Percentiles rank a stretch among this genome's conserved stretches.
Evolutionary conservation across 2,888 invertebrate species (phyloP).

Genomic region (Theristus sp.): DNA sequence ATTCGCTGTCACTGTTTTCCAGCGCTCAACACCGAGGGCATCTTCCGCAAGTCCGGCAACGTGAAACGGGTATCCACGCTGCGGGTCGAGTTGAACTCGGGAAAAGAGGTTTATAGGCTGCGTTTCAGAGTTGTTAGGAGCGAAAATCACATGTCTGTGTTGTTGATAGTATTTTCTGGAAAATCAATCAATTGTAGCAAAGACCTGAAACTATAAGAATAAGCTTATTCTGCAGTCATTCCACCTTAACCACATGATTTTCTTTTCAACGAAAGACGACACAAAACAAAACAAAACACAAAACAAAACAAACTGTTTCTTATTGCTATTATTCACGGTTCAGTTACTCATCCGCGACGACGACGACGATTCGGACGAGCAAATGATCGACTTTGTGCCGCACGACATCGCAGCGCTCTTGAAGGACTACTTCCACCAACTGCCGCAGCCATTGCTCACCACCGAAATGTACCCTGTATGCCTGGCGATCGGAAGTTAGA

Average conservation of each 20-base stretch:
- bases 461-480: slow-evolving; percentile 71
- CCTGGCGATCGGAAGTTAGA: slow-evolving; percentile 71
- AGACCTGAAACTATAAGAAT: no score
- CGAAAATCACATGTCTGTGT: background rate
- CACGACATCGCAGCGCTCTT: slow-evolving; percentile 80
- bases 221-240: no score
- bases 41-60: slow-evolving; percentile 76
- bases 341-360: no score
- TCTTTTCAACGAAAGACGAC: no score
- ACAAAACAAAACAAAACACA: no score
- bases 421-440: slow-evolving; percentile 75
- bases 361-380: no score
- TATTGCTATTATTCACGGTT: no score
- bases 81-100: slow-evolving; percentile 14
- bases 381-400: slow-evolving; percentile 53
- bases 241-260: no score
- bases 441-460: slow-evolving; percentile 76
- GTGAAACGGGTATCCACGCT: slow-evolving; percentile 79
- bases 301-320: no score
- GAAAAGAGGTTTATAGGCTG: background rate
- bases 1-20: no score
- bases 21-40: slow-evolving; percentile 62
- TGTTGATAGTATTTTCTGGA: no score
- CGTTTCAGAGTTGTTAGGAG: background rate
- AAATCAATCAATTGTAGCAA: no score